Percentiles rank a stretch among this genome's conserved stretches.
Conservation (phyloP, 2,888 invertebrate genomes). For the Myopa tessellatipennis region DNA sequence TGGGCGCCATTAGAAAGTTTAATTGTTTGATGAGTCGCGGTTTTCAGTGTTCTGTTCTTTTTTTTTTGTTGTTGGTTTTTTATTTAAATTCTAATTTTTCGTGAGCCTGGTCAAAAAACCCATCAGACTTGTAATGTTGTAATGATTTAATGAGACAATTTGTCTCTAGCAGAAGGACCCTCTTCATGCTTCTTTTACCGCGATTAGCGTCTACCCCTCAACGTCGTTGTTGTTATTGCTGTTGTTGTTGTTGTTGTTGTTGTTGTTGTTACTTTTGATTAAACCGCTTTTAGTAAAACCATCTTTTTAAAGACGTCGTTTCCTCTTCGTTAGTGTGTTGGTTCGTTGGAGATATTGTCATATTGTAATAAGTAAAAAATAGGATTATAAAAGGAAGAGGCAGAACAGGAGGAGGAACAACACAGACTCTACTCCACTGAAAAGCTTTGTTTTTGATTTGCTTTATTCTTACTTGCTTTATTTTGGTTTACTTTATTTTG, state of each 20-base stretch:
- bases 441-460: no score
- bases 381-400: no score
- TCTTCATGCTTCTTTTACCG: constrained; percentile 9
- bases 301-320: no score
- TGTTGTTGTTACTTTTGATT: constrained; percentile 15
- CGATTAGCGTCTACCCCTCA: constrained; percentile 20
- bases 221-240: constrained; percentile 19
- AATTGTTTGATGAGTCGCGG: constrained; percentile 51
- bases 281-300: constrained; percentile 12
- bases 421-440: no score
- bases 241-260: background rate
- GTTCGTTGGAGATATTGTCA: no score
- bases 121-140: constrained; percentile 40
- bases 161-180: constrained; percentile 44
- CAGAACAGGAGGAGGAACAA: no score
- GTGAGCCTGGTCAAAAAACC: constrained; percentile 34
- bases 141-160: constrained; percentile 52
- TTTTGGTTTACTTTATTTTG: no score
- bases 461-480: no score
- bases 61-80: constrained; percentile 21
- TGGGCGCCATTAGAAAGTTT: constrained; percentile 45
- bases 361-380: no score
- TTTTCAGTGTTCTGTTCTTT: constrained; percentile 36
- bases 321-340: no score
- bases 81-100: background rate